phyloP scores from a whole-genome alignment of 1,140 invertebrate genomes.

The Lasioglossum albipes region DNA sequence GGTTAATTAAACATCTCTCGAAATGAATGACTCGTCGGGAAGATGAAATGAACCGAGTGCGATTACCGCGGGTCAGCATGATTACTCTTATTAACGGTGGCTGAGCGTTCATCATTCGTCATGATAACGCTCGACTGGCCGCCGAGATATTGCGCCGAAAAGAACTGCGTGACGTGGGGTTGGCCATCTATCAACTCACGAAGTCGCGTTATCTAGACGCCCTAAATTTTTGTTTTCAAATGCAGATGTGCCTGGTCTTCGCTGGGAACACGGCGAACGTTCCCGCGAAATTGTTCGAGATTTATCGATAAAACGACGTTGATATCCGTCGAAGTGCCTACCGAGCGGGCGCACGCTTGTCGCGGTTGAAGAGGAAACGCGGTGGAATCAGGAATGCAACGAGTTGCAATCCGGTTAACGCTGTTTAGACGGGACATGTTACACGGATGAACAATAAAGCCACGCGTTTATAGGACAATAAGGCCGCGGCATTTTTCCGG shows the following conservation, averaged over 20 bases:
- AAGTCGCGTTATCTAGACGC: not conserved
- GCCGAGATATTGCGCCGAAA: not conserved
- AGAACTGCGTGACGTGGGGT: not conserved
- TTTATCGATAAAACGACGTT: not conserved
- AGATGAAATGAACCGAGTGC: too few species aligned
- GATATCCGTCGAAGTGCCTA: not conserved
- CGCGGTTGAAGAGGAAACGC: not conserved
- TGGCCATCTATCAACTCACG: not conserved
- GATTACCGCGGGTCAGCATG: too few species aligned
- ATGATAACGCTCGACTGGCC: not conserved
- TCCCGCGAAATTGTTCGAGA: not conserved
- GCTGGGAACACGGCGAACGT: not conserved
- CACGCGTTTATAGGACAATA: too few species aligned
- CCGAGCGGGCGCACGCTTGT: not conserved
- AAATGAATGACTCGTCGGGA: not conserved
- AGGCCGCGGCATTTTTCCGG: too few species aligned
- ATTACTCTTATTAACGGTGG: not conserved
- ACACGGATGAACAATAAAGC: not conserved
- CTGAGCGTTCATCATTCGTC: not conserved
- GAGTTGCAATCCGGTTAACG: constrained; percentile 10
- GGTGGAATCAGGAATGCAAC: not conserved
- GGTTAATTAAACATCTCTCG: not conserved
- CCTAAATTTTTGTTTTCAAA: not conserved
- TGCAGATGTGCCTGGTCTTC: not conserved
- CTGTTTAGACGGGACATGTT: not conserved